These are phyloP conservation scores for Semnornis frantzii DNA, from an alignment of 2,113 vertebrate genomes.

Conservation along the genomic window DNA sequence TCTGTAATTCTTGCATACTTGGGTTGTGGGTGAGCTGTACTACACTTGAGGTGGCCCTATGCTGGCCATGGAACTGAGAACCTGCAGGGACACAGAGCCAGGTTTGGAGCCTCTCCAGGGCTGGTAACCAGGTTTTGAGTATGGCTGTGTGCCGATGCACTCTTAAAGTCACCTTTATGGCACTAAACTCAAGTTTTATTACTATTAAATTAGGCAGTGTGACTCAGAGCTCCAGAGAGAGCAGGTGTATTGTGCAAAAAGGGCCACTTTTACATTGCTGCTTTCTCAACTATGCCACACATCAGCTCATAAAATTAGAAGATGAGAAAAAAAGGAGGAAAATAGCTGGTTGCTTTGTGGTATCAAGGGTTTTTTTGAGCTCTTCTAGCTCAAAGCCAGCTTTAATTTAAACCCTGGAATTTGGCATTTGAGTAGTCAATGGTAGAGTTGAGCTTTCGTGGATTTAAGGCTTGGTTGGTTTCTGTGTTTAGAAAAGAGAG, in stretches of 20 bases:
- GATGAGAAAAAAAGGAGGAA: conserved; percentile 24
- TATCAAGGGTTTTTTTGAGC: conserved; percentile 14
- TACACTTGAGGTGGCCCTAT: no score
- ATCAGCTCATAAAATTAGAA: conserved; percentile 19
- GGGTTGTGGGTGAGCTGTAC: no score
- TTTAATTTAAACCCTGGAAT: conserved; percentile 50
- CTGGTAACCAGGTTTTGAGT: no score
- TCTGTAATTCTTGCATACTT: no score
- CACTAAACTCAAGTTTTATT: neutral
- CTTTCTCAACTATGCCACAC: neutral
- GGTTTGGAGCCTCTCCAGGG: no score
- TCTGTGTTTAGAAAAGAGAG: conserved; percentile 42
- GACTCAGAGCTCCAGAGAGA: neutral
- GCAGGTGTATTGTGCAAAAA: conserved; percentile 4
- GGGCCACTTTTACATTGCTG: neutral
- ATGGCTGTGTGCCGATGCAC: no score
- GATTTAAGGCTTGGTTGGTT: conserved; percentile 37
- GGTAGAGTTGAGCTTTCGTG: conserved; percentile 31
- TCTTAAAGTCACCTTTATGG: neutral
- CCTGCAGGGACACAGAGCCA: no score
- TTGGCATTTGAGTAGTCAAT: conserved; percentile 11
- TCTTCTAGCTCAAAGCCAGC: conserved; percentile 1
- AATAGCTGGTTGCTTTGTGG: conserved; percentile 5
- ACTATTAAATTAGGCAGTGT: neutral
- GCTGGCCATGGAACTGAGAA: no score